phyloP scores from a whole-genome alignment of 2,113 vertebrate species.

The Asarcornis scutulata region DNA sequence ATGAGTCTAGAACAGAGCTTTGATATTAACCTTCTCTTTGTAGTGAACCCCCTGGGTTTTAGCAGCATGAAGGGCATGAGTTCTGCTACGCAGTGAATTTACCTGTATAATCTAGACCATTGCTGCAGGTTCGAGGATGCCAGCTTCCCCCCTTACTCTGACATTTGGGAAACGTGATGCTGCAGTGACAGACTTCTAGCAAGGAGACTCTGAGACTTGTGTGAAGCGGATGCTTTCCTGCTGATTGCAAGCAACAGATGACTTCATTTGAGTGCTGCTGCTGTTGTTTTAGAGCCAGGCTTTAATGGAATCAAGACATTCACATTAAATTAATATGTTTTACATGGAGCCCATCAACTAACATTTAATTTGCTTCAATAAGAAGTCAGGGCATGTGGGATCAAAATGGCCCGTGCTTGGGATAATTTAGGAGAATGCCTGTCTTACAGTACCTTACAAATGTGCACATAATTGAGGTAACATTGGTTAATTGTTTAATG shows the following conservation, averaged over 20 bases:
- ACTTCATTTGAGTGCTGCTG: neutral
- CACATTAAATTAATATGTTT: constrained; percentile 74
- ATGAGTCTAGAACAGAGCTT: neutral
- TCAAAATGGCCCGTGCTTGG: neutral
- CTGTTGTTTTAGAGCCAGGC: constrained; percentile 53
- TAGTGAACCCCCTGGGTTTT: rapidly evolving
- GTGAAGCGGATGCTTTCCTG: neutral
- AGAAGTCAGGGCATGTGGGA: neutral
- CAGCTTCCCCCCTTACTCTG: rapidly evolving
- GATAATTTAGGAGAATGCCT: neutral
- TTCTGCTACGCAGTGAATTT: neutral
- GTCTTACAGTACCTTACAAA: neutral
- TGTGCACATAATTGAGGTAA: neutral
- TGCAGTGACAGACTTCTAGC: neutral
- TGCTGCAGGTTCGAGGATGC: neutral
- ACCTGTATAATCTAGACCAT: neutral
- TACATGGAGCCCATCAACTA: constrained; percentile 67
- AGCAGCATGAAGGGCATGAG: neutral
- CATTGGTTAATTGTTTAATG: neutral
- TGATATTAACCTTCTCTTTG: neutral
- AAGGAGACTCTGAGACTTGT: neutral
- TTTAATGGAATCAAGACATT: constrained; percentile 73
- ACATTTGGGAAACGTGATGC: neutral
- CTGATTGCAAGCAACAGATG: neutral
- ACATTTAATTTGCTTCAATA: constrained; percentile 75